A percentile compares a stretch with the other conserved stretches of the same genome.
phyloP scores from a whole-genome alignment of 2,888 invertebrate genomes.

The Troides oblongomaculatus region DNA sequence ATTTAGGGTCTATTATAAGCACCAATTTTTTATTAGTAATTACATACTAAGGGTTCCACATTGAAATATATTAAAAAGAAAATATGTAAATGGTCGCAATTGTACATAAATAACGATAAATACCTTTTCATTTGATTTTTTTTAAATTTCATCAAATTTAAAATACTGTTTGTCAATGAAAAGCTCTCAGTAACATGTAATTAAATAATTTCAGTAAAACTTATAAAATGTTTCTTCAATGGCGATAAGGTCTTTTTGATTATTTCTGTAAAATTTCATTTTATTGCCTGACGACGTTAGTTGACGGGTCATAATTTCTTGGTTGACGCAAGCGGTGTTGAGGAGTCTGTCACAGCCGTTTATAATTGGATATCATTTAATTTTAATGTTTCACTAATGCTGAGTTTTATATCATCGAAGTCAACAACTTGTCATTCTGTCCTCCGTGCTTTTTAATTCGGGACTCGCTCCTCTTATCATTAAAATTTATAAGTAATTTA shows the following conservation, averaged over 20 bases:
- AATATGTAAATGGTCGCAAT: too few relatives aligned
- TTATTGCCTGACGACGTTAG: constrained; percentile 22
- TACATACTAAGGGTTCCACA: too few relatives aligned
- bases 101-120: too few relatives aligned
- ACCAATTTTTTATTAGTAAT: too few relatives aligned
- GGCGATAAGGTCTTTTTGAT: constrained; percentile 5
- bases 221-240: not conserved
- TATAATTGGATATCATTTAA: constrained; percentile 10
- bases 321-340: constrained; percentile 15
- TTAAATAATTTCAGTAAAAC: not conserved
- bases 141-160: too few relatives aligned
- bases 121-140: too few relatives aligned
- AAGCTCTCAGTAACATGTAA: not conserved
- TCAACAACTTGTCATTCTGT: not conserved
- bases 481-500: too few relatives aligned
- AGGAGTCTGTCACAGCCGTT: constrained; percentile 8
- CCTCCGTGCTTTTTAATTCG: not conserved
- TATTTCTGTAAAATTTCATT: constrained; percentile 20
- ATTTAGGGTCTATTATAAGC: too few relatives aligned
- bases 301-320: constrained; percentile 28
- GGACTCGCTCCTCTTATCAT: not conserved
- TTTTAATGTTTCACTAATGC: constrained; percentile 6
- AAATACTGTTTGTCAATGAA: not conserved
- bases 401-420: not conserved
- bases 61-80: too few relatives aligned